Evolutionary conservation across 2,888 invertebrate genomes (phyloP).

Genomic region (Colostygia pectinataria): DNA sequence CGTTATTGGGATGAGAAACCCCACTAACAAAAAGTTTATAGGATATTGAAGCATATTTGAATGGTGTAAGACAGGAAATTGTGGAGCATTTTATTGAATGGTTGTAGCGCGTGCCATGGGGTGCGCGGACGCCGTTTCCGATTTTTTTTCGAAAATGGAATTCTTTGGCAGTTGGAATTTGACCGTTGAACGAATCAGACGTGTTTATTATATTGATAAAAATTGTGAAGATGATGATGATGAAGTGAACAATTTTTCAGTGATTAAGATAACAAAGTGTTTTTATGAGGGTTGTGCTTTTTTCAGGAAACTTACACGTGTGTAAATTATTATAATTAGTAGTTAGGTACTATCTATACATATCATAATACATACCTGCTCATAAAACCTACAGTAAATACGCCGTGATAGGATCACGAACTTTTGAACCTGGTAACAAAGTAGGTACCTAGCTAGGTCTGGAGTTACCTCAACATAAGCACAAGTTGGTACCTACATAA

Average conservation of each 20-base stretch:
- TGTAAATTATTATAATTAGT: no score
- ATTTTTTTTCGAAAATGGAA: constrained; percentile 63
- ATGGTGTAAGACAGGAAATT: not conserved
- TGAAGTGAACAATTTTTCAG: not conserved
- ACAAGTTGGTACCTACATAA: no score
- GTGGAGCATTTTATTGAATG: constrained; percentile 23
- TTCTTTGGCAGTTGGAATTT: constrained; percentile 66
- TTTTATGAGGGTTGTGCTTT: no score
- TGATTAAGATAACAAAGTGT: not conserved
- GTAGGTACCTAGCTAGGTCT: no score
- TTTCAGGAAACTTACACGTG: no score
- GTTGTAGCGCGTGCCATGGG: constrained; percentile 71
- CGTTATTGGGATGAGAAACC: not conserved
- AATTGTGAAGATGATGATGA: not conserved
- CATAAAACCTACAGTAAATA: no score
- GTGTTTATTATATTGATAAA: constrained; percentile 17
- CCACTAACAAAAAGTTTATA: constrained; percentile 2
- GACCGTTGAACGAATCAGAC: constrained; percentile 53
- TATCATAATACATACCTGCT: no score
- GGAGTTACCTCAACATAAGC: no score
- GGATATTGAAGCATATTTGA: constrained; percentile 9
- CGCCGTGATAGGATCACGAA: no score
- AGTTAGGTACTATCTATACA: no score
- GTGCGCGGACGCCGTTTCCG: constrained; percentile 75
- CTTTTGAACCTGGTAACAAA: no score